Evolutionary conservation across 2,797 vertebrate genomes (phyloP), one percentile per base, ranked within the genome.

Genomic region (Harpagifer antarcticus): DNA sequence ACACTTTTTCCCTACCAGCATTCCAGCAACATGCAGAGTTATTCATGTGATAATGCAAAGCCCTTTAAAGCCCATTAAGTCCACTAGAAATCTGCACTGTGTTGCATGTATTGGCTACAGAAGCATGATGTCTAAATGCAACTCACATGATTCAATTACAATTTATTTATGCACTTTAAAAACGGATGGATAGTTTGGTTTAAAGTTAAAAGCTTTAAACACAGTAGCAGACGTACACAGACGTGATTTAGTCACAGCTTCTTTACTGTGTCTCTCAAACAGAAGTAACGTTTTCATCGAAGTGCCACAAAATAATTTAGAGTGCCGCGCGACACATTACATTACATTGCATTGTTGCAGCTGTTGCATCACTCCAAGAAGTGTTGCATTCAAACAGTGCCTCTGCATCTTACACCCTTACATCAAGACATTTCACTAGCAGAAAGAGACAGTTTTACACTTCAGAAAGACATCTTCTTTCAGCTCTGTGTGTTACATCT

Each of bases 291-390:
- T 45, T 72, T 76, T 66, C 67, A 70, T 79, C 9, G 37, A 80
- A 69, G 72, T 63, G 55, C 68, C 60, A 72, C 44, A 64, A 6
- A 67, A 52, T 53, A 44, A 10, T 47, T 44, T 2, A 1, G 47
- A 57, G 49, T 19, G 45, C 47, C 5, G 33, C 4, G 4, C 42
- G 45, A 67, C 61, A 43, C 67, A 37, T 79, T 84, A 43, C 67
- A 37, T 79, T 84, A 60, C 70, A 59, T 14, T 61, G 55, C 75
- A 72, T 60, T 82, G 86, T 79, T 86, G 74, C 88, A 87, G 69
- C 71, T 74, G 84, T 86, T 88, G 80, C 84, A 76, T 90, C 85
- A 84, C 75, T 78, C 67, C 15, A 5, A 52, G 58, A 75, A 37
- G 53, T 85, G 79, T 65, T 84, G 57, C 82, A 83, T 87, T 78